A percentile compares a stretch with the other conserved stretches of the same genome.
Conservation (phyloP, 2,888 invertebrate genomes). For the Lottia gigantea region DNA sequence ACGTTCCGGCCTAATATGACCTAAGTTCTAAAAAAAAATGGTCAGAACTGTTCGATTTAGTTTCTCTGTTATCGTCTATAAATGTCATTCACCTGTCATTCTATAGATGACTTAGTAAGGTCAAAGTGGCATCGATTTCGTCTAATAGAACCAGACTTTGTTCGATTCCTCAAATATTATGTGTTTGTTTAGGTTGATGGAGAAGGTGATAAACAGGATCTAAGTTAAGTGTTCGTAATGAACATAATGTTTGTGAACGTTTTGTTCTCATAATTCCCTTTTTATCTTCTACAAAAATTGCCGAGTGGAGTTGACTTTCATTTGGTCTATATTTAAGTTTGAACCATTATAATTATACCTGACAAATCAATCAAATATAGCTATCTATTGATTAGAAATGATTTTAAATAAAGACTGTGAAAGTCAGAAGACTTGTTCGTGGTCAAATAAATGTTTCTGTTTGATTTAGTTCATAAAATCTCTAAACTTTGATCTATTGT, state of each 20-base stretch:
- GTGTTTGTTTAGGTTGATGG: not conserved
- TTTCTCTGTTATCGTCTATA: not conserved
- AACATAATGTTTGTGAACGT: not conserved
- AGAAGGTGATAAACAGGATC: not conserved
- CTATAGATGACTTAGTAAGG: not conserved
- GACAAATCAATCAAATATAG: too few species aligned
- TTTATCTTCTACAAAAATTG: not conserved
- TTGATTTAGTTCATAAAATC: too few species aligned
- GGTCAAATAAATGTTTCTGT: too few species aligned
- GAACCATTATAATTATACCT: too few species aligned
- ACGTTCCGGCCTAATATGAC: too few species aligned
- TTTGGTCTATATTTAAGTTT: not conserved
- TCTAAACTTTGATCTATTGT: too few species aligned
- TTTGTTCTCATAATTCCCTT: not conserved
- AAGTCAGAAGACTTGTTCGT: too few species aligned
- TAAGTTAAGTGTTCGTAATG: not conserved
- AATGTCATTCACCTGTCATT: not conserved
- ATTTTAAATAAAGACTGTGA: too few species aligned
- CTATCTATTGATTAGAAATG: too few species aligned
- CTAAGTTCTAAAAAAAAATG: too few species aligned
- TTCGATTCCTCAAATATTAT: constrained; percentile 8
- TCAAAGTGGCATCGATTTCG: not conserved
- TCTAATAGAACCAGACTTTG: not conserved
- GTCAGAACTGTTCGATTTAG: too few species aligned
- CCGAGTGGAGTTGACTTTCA: not conserved